Conservation (phyloP, 1,140 invertebrate genomes). For the Goniozus legneri region DNA sequence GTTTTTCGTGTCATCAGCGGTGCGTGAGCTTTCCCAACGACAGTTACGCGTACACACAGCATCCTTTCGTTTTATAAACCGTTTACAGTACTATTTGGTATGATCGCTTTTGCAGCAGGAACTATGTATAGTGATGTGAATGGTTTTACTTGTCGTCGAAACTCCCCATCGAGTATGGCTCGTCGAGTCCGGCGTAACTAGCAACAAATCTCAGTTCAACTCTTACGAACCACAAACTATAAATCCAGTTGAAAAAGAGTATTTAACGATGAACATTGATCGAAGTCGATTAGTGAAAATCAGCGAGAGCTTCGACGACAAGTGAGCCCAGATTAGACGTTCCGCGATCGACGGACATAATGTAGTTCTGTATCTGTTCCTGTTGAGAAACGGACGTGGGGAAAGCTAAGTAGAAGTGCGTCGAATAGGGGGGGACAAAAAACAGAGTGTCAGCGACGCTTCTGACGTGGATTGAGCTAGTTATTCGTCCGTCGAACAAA, state of each 20-base stretch:
- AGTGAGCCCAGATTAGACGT: slow-evolving; percentile 11
- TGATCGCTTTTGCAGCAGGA: slow-evolving; percentile 47
- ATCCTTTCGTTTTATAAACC: slow-evolving; percentile 12
- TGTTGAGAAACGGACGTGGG: slow-evolving; percentile 1
- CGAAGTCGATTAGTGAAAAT: too few species aligned
- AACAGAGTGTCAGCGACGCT: slow-evolving; percentile 7
- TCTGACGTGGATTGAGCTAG: slow-evolving; percentile 14
- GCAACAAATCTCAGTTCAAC: too few species aligned
- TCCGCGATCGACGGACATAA: slow-evolving; percentile 15
- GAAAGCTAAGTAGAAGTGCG: slow-evolving; percentile 1
- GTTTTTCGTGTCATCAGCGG: too few species aligned
- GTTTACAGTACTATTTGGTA: slow-evolving; percentile 46
- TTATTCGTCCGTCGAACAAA: slow-evolving; percentile 18
- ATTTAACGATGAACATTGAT: not conserved
- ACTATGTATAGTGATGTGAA: too few species aligned
- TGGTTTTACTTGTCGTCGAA: slow-evolving; percentile 24
- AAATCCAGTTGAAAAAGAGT: not conserved
- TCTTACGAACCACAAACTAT: too few species aligned
- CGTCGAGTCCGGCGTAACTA: too few species aligned
- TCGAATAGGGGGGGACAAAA: slow-evolving; percentile 3
- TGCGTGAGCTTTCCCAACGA: slow-evolving; percentile 4
- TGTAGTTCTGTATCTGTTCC: slow-evolving; percentile 3
- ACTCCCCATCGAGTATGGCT: too few species aligned
- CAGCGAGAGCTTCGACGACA: slow-evolving; percentile 12
- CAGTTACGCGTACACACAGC: not conserved